phyloP scores from a whole-genome alignment of 1,140 invertebrate genomes.

The Diuraphis noxia region DNA sequence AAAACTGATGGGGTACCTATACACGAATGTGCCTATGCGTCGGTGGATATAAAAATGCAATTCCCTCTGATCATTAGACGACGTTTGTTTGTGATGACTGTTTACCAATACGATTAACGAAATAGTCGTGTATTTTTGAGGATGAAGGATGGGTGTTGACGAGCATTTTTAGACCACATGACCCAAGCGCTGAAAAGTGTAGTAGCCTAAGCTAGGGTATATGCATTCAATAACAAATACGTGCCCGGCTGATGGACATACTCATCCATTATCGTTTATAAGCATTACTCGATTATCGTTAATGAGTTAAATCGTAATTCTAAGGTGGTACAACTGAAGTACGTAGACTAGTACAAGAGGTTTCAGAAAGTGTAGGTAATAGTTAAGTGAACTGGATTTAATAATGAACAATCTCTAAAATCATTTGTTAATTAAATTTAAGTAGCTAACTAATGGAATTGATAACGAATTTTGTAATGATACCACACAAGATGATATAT shows the following conservation, averaged over 20 bases:
- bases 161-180: not conserved
- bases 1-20: not conserved
- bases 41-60: not conserved
- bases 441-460: not conserved
- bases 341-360: not conserved
- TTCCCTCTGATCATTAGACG: not conserved
- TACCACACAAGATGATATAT: too few relatives aligned
- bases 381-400: not conserved
- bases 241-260: not conserved
- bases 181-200: not conserved
- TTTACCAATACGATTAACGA: not conserved
- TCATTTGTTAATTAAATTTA: not conserved
- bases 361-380: not conserved
- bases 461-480: not conserved
- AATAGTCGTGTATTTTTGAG: not conserved
- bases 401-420: not conserved
- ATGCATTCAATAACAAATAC: not conserved
- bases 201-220: not conserved
- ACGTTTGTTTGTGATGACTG: constrained; percentile 30
- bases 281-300: not conserved
- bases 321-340: not conserved
- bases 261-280: not conserved
- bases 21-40: too few relatives aligned
- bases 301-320: not conserved
- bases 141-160: not conserved